Conservation (phyloP, 1,140 invertebrate genomes). For the Stenopsyche tienmushanensis region DNA sequence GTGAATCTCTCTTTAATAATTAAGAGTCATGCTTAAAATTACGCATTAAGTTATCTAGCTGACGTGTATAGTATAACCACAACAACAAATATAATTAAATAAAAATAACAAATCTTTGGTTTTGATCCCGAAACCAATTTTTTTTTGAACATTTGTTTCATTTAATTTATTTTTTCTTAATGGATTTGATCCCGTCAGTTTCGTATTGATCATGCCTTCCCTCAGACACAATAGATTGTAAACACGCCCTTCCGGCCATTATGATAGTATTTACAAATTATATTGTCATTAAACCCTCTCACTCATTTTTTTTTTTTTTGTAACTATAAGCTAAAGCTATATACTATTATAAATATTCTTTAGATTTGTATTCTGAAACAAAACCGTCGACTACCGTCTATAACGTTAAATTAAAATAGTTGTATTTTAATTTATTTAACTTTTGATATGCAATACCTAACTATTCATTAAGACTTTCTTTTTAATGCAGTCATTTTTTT, state of each 20-base stretch:
- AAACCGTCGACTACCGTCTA: slow-evolving; percentile 29
- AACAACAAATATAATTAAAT: slow-evolving; percentile 61
- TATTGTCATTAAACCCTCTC: slow-evolving; percentile 60
- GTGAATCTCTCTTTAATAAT: too few relatives aligned
- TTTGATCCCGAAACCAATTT: slow-evolving; percentile 62
- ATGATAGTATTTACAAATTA: slow-evolving; percentile 49
- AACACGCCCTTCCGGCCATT: slow-evolving; percentile 31
- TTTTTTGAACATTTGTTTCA: slow-evolving; percentile 48
- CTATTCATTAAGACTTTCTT: slow-evolving; percentile 37
- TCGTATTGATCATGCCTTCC: slow-evolving; percentile 48
- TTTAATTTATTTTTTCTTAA: slow-evolving; percentile 57
- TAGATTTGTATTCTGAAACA: slow-evolving; percentile 20
- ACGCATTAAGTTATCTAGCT: too few relatives aligned
- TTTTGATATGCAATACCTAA: slow-evolving; percentile 36
- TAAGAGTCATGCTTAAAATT: too few relatives aligned
- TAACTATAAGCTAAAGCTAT: slow-evolving; percentile 20
- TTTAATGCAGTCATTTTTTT: slow-evolving; percentile 34
- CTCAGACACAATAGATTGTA: slow-evolving; percentile 36
- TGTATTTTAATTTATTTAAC: slow-evolving; percentile 2
- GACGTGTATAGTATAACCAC: slow-evolving; percentile 56
- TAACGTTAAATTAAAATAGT: slow-evolving; percentile 25
- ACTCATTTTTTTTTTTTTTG: slow-evolving; percentile 52
- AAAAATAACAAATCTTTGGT: slow-evolving; percentile 65
- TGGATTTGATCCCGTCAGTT: slow-evolving; percentile 60
- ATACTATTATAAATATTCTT: slow-evolving; percentile 8